A percentile compares a stretch with the other conserved stretches of the same genome.
Evolutionary conservation across 23 tunicate genomes (phyloP).

Genomic region (Styela clava): DNA sequence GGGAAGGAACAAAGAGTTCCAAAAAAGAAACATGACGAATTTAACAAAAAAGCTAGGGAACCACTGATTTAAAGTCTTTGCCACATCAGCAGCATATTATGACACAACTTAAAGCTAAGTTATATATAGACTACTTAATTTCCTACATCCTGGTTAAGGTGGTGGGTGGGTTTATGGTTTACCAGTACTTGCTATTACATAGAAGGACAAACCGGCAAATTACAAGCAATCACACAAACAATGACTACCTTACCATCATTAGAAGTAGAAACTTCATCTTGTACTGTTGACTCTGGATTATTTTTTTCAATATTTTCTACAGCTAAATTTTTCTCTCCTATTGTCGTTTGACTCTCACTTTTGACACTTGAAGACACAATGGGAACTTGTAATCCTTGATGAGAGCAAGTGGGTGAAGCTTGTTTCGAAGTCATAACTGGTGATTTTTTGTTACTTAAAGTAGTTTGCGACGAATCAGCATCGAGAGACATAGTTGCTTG

Average conservation of each 20-base stretch:
- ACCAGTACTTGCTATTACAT: too few relatives aligned
- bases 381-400: slow-evolving; percentile 31
- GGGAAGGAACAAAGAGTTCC: too few relatives aligned
- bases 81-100: too few relatives aligned
- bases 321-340: background rate
- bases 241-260: background rate
- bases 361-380: slow-evolving; percentile 28
- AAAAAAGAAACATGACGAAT: too few relatives aligned
- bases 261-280: slow-evolving; percentile 26
- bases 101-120: too few relatives aligned
- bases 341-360: background rate
- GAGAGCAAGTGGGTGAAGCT: background rate
- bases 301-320: background rate
- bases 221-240: too few relatives aligned
- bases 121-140: too few relatives aligned
- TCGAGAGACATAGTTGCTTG: background rate
- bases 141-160: too few relatives aligned
- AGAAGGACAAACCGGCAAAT: too few relatives aligned
- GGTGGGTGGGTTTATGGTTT: too few relatives aligned
- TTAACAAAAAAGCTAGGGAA: too few relatives aligned
- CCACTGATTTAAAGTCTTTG: too few relatives aligned
- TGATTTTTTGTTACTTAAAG: background rate
- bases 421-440: background rate
- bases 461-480: background rate
- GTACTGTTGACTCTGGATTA: background rate